These are phyloP conservation scores for Trochalopteron elliotii DNA, from an alignment of 2,113 vertebrate species.

Conservation along the genomic window DNA sequence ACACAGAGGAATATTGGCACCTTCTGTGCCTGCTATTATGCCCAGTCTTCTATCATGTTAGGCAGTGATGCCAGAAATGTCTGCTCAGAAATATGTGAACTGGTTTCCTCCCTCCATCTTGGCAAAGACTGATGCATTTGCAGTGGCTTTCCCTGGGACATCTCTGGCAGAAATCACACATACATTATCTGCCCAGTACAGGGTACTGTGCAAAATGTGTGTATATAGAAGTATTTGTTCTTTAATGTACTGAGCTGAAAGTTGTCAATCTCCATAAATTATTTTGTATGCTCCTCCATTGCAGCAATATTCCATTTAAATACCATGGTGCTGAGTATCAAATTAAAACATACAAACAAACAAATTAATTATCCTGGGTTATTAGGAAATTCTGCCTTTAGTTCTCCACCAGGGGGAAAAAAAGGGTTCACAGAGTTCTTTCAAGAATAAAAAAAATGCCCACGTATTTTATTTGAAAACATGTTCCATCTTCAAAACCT, in stretches of 20 bases:
- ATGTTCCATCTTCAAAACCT: constrained; percentile 44
- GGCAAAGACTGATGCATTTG: not conserved
- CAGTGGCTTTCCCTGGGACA: not conserved
- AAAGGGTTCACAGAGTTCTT: not conserved
- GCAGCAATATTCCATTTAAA: not conserved
- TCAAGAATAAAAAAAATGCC: not conserved
- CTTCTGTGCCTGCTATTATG: constrained; percentile 8
- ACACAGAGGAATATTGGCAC: not conserved
- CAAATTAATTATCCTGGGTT: not conserved
- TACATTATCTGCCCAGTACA: not conserved
- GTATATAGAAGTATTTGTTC: not conserved
- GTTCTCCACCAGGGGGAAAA: not conserved
- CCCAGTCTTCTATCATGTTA: not conserved
- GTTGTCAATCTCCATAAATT: not conserved
- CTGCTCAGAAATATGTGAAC: not conserved
- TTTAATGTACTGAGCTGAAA: not conserved
- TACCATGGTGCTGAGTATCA: not conserved
- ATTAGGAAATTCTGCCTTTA: constrained; percentile 8
- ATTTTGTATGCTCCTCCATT: not conserved
- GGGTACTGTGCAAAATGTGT: not conserved
- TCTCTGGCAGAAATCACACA: not conserved
- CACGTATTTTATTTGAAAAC: constrained; percentile 17
- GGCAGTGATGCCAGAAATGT: not conserved
- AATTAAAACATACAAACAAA: not conserved
- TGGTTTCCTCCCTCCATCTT: not conserved